Conservation (phyloP, 2,797 vertebrate species). For the Spinus olivaceus region DNA sequence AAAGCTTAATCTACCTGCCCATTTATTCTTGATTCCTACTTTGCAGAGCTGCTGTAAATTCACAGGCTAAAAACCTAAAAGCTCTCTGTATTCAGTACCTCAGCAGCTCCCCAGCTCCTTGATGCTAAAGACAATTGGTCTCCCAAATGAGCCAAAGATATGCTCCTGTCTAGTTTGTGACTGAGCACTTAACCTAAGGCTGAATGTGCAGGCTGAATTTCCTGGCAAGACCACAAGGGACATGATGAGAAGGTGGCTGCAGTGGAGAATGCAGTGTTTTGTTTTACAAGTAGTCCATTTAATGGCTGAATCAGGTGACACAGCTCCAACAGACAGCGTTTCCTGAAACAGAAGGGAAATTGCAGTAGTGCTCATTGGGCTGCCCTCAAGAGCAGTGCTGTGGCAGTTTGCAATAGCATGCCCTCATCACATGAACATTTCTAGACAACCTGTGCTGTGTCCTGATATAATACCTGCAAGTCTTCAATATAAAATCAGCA, state of each 20-base stretch:
- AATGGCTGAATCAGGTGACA: neutral
- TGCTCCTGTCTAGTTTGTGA: neutral
- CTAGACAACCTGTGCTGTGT: neutral
- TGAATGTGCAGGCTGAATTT: neutral
- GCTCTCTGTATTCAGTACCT: neutral
- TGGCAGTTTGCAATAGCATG: neutral
- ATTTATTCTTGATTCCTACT: neutral
- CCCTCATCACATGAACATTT: neutral
- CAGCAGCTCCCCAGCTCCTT: neutral
- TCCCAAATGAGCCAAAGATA: neutral
- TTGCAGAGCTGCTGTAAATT: neutral
- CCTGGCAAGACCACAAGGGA: neutral
- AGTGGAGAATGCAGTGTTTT: neutral
- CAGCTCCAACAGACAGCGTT: neutral
- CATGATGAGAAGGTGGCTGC: neutral
- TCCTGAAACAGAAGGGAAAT: neutral
- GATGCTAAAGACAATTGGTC: neutral
- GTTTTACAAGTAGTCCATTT: neutral
- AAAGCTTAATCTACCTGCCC: neutral
- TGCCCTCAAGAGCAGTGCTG: accelerated
- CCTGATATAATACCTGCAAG: neutral
- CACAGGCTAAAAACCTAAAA: neutral
- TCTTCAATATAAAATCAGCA: neutral
- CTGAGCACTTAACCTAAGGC: neutral
- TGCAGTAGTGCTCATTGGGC: neutral